Base-by-base conservation (phyloP, 2,888 invertebrate genomes). In the Fissipunctia ypsillon region DNA sequence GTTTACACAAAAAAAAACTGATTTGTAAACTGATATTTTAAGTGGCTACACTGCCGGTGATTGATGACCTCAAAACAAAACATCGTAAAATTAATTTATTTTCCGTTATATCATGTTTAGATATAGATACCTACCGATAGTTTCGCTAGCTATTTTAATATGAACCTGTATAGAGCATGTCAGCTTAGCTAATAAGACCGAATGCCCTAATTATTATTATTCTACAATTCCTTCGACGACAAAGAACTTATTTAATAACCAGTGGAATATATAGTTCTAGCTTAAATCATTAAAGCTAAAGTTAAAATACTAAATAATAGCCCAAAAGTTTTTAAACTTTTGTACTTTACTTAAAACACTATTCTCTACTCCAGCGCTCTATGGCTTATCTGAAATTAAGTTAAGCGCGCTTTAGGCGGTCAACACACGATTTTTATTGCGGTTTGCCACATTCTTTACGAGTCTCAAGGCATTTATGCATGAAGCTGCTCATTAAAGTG, bases 91-190 rank as follows among this genome's bases (percentile, higher is more conserved):
- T n/a, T n/a, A n/a, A n/a, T n/a, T n/a, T n/a, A n/a, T n/a, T n/a
- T n/a, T n/a, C n/a, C n/a, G n/a, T n/a, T n/a, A n/a, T n/a, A n/a
- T n/a, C n/a, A n/a, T n/a, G n/a, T n/a, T n/a, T n/a, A n/a, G n/a
- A n/a, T n/a, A n/a, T n/a, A n/a, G n/a, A n/a, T n/a, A n/a, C n/a
- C n/a, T n/a, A n/a, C n/a, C n/a, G n/a, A n/a, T n/a, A n/a, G n/a
- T n/a, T n/a, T n/a, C n/a, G n/a, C n/a, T n/a, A n/a, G n/a, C n/a
- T n/a, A n/a, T n/a, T n/a, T n/a, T n/a, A n/a, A n/a, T n/a, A n/a
- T n/a, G n/a, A n/a, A n/a, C n/a, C n/a, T n/a, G n/a, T n/a, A 76
- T 73, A n/a, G 63, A 73, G 52, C 25, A 41, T 35, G 3, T 50
- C n/a, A 52, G n/a, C 41, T 14, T n/a, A 14, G 2, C 76, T 76